Evolutionary conservation across 2,113 vertebrate genomes (phyloP).

Genomic region (Cyprinodon tularosa): DNA sequence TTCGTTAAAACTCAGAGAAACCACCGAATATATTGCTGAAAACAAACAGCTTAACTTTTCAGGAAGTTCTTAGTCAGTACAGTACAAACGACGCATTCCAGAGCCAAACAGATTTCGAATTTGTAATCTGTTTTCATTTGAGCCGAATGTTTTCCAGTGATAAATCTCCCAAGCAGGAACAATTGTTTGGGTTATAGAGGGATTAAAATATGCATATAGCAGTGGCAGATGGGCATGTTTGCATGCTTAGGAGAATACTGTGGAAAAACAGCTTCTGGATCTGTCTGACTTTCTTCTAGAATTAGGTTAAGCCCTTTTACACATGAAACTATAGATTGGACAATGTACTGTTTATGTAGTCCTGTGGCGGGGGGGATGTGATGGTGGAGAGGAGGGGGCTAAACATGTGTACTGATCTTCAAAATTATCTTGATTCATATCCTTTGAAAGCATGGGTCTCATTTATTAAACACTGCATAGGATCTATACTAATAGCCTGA

Average conservation of each 20-base stretch:
- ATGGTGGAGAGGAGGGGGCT: no score
- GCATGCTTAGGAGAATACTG: not conserved
- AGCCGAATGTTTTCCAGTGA: conserved; percentile 68
- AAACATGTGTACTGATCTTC: not conserved
- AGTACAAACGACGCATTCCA: conserved; percentile 2
- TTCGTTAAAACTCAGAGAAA: not conserved
- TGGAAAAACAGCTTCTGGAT: conserved; percentile 13
- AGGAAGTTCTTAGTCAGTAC: conserved; percentile 7
- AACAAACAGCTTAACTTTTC: not conserved
- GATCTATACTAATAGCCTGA: no score
- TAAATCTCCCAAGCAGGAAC: conserved; percentile 83
- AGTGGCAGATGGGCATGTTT: conserved; percentile 51
- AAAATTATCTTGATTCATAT: not conserved
- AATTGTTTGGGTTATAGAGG: conserved; percentile 75
- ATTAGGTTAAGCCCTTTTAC: conserved; percentile 35
- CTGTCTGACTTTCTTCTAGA: conserved; percentile 17
- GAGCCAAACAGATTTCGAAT: conserved; percentile 69
- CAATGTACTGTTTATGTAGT: no score
- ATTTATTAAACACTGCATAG: no score
- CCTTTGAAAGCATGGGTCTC: no score
- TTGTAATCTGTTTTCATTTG: conserved; percentile 69
- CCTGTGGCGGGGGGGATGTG: no score
- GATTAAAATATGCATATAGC: conserved; percentile 44
- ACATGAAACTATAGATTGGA: not conserved
- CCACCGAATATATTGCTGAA: not conserved